Percentiles rank a stretch among this genome's conserved stretches.
phyloP scores from a whole-genome alignment of 2,888 invertebrate species.

The Drosophila mimica region DNA sequence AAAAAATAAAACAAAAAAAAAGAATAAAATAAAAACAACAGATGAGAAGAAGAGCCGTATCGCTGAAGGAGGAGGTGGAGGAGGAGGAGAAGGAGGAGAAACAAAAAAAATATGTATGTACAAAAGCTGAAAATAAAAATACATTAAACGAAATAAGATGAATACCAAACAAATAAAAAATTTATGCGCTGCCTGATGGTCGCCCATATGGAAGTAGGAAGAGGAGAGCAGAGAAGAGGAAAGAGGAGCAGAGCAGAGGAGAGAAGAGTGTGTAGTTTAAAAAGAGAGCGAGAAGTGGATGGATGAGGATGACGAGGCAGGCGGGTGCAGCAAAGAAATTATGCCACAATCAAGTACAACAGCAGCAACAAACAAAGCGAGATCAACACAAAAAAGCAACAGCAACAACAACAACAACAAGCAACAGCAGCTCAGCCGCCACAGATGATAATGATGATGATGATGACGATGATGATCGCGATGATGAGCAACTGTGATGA shows the following conservation, averaged over 20 bases:
- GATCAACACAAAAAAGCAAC: conserved; percentile 53
- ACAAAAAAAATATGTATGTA: conserved; percentile 47
- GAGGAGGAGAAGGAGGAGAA: conserved; percentile 18
- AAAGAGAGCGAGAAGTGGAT: neutral
- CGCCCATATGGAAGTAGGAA: conserved; percentile 9
- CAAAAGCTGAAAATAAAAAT: conserved; percentile 79
- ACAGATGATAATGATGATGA: conserved; percentile 31
- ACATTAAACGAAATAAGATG: conserved; percentile 80
- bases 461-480: conserved; percentile 27
- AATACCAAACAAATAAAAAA: conserved; percentile 82
- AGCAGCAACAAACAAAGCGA: conserved; percentile 46
- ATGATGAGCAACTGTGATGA: conserved; percentile 32
- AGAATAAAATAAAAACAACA: conserved; percentile 61
- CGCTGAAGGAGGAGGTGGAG: conserved; percentile 9
- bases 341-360: conserved; percentile 82
- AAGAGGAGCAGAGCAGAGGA: neutral
- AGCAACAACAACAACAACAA: conserved; percentile 43
- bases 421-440: conserved; percentile 26
- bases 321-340: conserved; percentile 59
- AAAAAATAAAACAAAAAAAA: conserved; percentile 30
- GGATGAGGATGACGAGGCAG: neutral
- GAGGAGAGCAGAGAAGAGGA: neutral
- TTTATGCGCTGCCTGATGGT: conserved; percentile 69
- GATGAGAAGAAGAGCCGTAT: conserved; percentile 34
- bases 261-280: conserved; percentile 3